Evolutionary conservation across 2,113 vertebrate species (phyloP).

Genomic region (Macrotus californicus): DNA sequence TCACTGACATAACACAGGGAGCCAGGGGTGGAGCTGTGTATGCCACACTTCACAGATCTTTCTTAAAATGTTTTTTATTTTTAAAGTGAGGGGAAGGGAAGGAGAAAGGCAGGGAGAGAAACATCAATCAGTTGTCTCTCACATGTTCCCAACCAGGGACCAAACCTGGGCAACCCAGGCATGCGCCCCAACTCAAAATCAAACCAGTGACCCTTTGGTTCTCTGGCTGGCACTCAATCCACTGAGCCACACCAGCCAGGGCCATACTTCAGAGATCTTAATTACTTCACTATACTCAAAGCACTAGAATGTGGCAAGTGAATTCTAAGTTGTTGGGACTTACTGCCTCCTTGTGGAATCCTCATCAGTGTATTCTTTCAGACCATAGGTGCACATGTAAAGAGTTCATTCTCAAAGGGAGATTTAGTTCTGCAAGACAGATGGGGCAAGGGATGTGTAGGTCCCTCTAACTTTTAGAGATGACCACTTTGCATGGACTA

Average conservation of each 20-base stretch:
- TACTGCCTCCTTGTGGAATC: not conserved
- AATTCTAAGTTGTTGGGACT: not conserved
- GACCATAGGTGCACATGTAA: not conserved
- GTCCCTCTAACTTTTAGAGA: not conserved
- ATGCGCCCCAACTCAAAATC: too few relatives aligned
- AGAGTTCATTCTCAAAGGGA: not conserved
- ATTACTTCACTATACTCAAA: not conserved
- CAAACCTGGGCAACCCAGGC: too few relatives aligned
- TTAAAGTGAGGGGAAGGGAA: too few relatives aligned
- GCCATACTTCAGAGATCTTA: not conserved
- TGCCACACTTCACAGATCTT: too few relatives aligned
- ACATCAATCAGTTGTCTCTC: too few relatives aligned
- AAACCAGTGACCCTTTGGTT: too few relatives aligned
- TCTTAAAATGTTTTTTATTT: too few relatives aligned
- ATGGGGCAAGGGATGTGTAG: not conserved
- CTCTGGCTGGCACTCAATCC: too few relatives aligned
- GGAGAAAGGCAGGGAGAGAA: too few relatives aligned
- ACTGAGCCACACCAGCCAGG: too few relatives aligned
- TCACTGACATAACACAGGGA: not conserved
- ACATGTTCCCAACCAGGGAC: too few relatives aligned
- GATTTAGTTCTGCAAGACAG: not conserved
- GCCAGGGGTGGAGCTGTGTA: not conserved
- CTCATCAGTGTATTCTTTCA: not conserved
- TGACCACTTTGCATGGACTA: not conserved
- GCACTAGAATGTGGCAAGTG: not conserved